A percentile compares a stretch with the other conserved stretches of the same genome.
Evolutionary conservation across 2,113 vertebrate species (phyloP).

Genomic region (Raphicerus campestris): DNA sequence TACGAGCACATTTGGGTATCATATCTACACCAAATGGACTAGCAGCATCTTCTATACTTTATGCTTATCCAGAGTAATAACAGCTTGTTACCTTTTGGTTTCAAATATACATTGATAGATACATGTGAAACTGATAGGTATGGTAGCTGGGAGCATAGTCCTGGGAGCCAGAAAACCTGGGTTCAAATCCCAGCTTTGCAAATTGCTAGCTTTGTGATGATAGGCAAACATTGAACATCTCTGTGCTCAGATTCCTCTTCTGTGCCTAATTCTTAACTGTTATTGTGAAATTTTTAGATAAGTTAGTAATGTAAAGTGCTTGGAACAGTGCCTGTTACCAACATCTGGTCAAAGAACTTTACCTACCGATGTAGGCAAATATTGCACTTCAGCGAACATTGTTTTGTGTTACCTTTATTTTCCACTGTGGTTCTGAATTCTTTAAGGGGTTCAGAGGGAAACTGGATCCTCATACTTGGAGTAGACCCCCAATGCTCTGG

Average conservation of each 20-base stretch:
- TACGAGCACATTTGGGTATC: neutral
- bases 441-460: neutral
- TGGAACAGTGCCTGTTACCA: neutral
- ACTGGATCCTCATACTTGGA: neutral
- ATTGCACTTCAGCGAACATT: neutral
- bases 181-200: neutral
- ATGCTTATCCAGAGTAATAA: neutral
- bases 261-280: neutral
- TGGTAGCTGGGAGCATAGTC: neutral
- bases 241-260: neutral
- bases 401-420: neutral
- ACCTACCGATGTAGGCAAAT: neutral
- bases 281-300: neutral
- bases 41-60: neutral
- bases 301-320: neutral
- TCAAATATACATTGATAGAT: neutral
- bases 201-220: neutral
- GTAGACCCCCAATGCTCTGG: neutral
- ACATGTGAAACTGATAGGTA: neutral
- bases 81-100: neutral
- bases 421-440: neutral
- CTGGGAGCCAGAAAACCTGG: neutral
- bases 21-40: neutral
- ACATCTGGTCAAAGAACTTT: neutral
- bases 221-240: neutral